Evolutionary conservation across 1,140 invertebrate genomes (phyloP), one percentile per base, ranked within the genome.

Genomic region (Hirudo medicinalis): DNA sequence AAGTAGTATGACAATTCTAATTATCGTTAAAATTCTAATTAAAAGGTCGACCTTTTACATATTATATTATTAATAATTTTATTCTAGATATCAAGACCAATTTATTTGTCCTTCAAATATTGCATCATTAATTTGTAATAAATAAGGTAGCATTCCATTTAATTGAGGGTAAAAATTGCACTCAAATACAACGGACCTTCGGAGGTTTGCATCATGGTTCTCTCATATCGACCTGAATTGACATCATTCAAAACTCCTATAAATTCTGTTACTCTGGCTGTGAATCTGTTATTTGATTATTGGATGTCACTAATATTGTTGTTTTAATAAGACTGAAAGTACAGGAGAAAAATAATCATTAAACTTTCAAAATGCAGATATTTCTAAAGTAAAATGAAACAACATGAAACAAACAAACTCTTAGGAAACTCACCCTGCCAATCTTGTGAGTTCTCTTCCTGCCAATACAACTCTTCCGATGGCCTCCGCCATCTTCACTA

Each of bases 401-500:
- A 67, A 6, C 3, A 8, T 67, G 32, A 32, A 8, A n/a, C n/a
- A 20, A 68, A 20, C 19, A 69, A 25, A n/a, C 20, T 70, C 43
- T 49, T 49, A 2, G 15, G 43, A 49, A 54, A 71, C 77, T 73
- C 79, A 85, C 77, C 94, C 96, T 54, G 94, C 91, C 67, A 98
- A 80, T 76, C 91, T 86, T 9, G 92, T 95, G 83, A 98, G 85
- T 82, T 99, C 95, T 74, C 94, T 84, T 3, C 94, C 93, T 36
- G 94, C 93, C 66, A 97, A 80, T 9, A 97, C 91, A 29, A 98
- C 83, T 57, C 94, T 86, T 11, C 94, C 95, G 76, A 98, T 93
- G 40, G 94, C 94, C 84, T 97, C 93, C 0, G 94, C 94, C 82
- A 98, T 85, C 80, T 96, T 94, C 3, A 98, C 88, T 77, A 98